Conservation (phyloP, 23 tunicate genomes). For the Ciona savignyi region DNA sequence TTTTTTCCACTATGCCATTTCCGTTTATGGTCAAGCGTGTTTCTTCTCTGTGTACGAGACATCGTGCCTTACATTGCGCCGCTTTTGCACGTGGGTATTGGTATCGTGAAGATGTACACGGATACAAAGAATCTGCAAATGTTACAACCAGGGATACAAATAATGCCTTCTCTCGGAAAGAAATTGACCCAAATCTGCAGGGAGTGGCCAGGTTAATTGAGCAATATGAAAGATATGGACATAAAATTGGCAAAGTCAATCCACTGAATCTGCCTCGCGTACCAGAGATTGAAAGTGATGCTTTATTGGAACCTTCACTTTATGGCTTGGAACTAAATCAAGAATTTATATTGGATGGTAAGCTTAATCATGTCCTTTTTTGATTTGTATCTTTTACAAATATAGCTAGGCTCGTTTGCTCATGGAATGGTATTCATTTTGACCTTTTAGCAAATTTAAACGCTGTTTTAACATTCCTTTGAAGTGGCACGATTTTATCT, state of each 20-base stretch:
- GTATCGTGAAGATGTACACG: constrained; percentile 2
- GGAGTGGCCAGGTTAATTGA: constrained; percentile 45
- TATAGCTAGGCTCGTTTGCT: not conserved
- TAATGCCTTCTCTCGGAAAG: not conserved
- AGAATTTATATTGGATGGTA: not conserved
- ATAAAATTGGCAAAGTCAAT: constrained; percentile 39
- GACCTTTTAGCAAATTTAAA: no score
- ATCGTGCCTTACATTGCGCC: not conserved
- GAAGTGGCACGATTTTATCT: no score
- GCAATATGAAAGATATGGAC: constrained; percentile 51
- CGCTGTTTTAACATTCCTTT: no score
- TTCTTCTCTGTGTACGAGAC: not conserved
- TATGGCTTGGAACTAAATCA: constrained; percentile 20
- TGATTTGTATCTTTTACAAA: not conserved
- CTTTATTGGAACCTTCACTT: constrained; percentile 7
- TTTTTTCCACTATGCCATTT: not conserved
- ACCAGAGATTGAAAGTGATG: not conserved
- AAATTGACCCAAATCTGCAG: constrained; percentile 9
- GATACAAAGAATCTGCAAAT: constrained; percentile 17
- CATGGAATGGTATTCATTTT: no score
- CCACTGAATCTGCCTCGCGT: constrained; percentile 11
- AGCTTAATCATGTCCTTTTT: not conserved
- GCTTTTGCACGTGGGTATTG: not conserved
- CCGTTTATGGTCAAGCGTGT: not conserved
- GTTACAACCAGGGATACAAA: not conserved